These are phyloP conservation scores for Calameuta pallipes DNA, from an alignment of 2,888 invertebrate species.

Conservation along the genomic window DNA sequence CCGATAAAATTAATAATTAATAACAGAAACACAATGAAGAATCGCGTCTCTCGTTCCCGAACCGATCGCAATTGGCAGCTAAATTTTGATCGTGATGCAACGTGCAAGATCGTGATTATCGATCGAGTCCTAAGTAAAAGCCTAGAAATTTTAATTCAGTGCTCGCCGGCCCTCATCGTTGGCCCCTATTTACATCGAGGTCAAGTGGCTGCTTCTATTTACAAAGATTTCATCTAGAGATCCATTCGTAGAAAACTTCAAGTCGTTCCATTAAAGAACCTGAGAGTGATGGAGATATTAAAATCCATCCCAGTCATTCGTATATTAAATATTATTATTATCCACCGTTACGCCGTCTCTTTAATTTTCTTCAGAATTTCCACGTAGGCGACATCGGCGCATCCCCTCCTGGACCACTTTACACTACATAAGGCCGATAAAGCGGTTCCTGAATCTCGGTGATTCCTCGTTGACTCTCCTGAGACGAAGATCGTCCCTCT, in stretches of 20 bases:
- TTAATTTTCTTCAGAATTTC: not conserved
- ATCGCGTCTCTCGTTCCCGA: not conserved
- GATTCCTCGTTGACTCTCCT: constrained; percentile 49
- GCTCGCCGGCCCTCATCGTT: not conserved
- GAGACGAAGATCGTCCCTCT: constrained; percentile 50
- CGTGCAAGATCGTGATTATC: not conserved
- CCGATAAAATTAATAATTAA: not conserved
- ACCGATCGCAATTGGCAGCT: not conserved
- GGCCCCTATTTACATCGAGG: not conserved
- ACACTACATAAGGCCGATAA: constrained; percentile 65
- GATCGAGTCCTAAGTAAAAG: not conserved
- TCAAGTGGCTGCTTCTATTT: constrained; percentile 6
- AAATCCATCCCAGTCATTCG: not conserved
- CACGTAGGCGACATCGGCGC: not conserved
- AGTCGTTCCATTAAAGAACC: not conserved
- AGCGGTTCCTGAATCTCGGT: constrained; percentile 60
- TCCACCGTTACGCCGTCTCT: not conserved
- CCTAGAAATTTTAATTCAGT: not conserved
- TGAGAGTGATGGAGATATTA: not conserved
- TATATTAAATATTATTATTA: not conserved
- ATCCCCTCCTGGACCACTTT: constrained; percentile 20
- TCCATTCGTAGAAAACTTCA: not conserved
- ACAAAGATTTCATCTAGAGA: constrained; percentile 7
- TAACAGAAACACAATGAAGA: not conserved
- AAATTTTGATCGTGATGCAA: not conserved